Evolutionary conservation across 1,140 invertebrate species (phyloP), one percentile per base, ranked within the genome.

Genomic region (Epicauta chinensis): DNA sequence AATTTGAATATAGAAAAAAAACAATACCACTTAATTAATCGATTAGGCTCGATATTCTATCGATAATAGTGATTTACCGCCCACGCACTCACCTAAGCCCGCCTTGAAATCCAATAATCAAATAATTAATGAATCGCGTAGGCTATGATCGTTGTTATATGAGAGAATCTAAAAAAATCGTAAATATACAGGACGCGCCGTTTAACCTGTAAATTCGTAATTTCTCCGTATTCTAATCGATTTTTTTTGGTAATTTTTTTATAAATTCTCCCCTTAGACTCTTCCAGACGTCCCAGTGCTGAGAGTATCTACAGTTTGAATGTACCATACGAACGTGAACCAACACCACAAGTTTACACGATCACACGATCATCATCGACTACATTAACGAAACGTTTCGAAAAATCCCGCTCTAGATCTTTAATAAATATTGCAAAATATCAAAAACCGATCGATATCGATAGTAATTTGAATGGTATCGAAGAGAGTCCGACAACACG

Each of bases 221-320:
- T n/a, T n/a, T n/a, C n/a, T n/a, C n/a, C n/a, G n/a, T n/a, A n/a
- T n/a, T n/a, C n/a, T n/a, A n/a, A n/a, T n/a, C n/a, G n/a, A n/a
- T n/a, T n/a, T n/a, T n/a, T n/a, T n/a, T n/a, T 5, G 7, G 1
- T 2, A 23, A 23, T 23, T 23, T 23, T n/a, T n/a, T 7, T 34
- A 31, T 48, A 11, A 16, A 50, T 40, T 16, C 13, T 42, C 46
- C 10, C 12, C n/a, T 40, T 57, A 67, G 65, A 38, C 34, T 61
- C 59, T 13, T 70, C 68, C 2, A 52, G 68, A 53, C 37, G 66
- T 13, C 48, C 61, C 0, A 70, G 68, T 40, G 59, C 66, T 35
- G 68, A 70, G 31, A 67, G 65, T 45, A 58, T 52, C 1, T 58
- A 55, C 29, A 68, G 65, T 35, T 35, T 68, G 2, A 66, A 66